Evolutionary conservation across 2,888 invertebrate genomes (phyloP).

Genomic region (Lasioglossum pauxillum): DNA sequence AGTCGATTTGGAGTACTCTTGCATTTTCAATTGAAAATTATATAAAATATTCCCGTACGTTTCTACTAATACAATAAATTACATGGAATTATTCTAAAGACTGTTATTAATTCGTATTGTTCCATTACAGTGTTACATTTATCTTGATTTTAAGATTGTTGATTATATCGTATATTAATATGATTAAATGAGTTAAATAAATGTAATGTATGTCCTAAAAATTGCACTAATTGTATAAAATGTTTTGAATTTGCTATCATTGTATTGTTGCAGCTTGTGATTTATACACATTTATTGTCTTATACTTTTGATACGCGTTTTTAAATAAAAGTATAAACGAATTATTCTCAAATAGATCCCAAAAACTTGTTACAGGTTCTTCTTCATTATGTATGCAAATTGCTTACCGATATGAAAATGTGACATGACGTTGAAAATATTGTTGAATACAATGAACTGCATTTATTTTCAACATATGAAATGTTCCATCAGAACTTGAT

Average conservation of each 20-base stretch:
- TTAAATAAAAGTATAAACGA: too few species aligned
- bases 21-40: background rate
- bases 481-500: too few species aligned
- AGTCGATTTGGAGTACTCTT: background rate
- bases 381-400: too few species aligned
- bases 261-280: background rate
- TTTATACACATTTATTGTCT: too few species aligned
- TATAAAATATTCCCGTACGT: background rate
- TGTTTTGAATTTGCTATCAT: background rate
- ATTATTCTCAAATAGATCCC: too few species aligned
- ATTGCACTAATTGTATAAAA: background rate
- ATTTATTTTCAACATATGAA: too few species aligned
- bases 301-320: background rate
- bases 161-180: background rate
- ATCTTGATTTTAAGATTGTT: background rate
- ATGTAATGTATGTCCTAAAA: background rate
- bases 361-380: too few species aligned
- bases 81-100: background rate
- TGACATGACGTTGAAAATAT: too few species aligned
- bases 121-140: background rate
- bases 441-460: too few species aligned
- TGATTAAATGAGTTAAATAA: background rate
- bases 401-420: too few species aligned
- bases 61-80: background rate
- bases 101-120: background rate